Conservation (phyloP, 2,888 invertebrate species). For the Thecocarcelia acutangulata region DNA sequence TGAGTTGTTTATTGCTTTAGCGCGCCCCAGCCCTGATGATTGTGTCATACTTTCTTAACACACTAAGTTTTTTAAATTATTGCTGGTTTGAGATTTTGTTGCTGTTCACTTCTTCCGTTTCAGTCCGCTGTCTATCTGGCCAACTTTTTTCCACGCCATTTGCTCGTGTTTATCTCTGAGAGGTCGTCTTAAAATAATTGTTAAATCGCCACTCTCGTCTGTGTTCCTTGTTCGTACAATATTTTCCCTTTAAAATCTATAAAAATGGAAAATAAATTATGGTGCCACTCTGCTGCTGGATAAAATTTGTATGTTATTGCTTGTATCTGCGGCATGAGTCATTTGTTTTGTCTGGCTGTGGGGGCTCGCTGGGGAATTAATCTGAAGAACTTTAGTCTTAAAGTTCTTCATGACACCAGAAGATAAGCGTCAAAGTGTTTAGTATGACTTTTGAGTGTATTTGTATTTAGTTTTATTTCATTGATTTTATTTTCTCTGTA, state of each 20-base stretch:
- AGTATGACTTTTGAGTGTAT: background rate
- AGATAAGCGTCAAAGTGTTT: slow-evolving; percentile 1
- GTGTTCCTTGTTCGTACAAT: background rate
- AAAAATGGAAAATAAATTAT: slow-evolving; percentile 36
- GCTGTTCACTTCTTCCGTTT: slow-evolving; percentile 24
- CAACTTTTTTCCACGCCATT: background rate
- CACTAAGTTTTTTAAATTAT: slow-evolving; percentile 38
- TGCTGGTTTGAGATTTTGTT: slow-evolving; percentile 37
- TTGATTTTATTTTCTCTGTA: background rate
- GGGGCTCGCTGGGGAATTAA: background rate
- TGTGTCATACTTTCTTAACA: slow-evolving; percentile 16
- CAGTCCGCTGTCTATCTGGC: too few species aligned
- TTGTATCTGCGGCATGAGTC: slow-evolving; percentile 36
- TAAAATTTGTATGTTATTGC: slow-evolving; percentile 46
- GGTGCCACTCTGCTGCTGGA: slow-evolving; percentile 48
- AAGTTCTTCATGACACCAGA: background rate
- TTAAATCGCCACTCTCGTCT: slow-evolving; percentile 21
- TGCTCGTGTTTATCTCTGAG: too few species aligned
- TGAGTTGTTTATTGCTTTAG: too few species aligned
- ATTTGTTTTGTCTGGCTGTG: slow-evolving; percentile 52
- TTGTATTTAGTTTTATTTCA: background rate
- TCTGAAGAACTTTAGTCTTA: background rate
- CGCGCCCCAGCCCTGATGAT: too few species aligned
- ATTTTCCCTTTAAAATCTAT: background rate
- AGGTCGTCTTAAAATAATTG: slow-evolving; percentile 37